Evolutionary conservation across 2,888 invertebrate genomes (phyloP), one percentile per base, ranked within the genome.

Genomic region (Agrotis exclamationis): DNA sequence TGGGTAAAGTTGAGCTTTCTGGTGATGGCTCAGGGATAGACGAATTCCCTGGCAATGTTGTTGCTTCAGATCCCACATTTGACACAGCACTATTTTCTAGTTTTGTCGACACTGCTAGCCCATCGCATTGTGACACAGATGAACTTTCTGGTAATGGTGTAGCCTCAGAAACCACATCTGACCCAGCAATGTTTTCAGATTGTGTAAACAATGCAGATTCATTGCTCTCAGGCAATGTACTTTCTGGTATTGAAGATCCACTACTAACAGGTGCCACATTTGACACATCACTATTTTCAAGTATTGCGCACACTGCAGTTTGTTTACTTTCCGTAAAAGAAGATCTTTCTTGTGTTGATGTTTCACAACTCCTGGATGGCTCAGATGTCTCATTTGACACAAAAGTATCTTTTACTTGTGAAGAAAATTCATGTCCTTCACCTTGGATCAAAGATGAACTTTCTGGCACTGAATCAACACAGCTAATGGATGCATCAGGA

Each of bases 181-280:
- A 59, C 51, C 13, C 45, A 24, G 16, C 22, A 45, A 22, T 47
- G n/a, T 51, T 22, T 59, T 70, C 72, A 14, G 14, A 13, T 59
- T 45, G 59, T 33, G 11, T 54, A 13, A 24, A 72, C 53, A 72
- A 47, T 57, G 59, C 69, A 39, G 70, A 18, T 24, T 72, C 62
- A 54, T 54, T 44, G 73, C 28, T 59, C 56, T 74, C 69, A 47
- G 74, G 54, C 28, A 70, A 69, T 69, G 87, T 88, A 87, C 87
- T 90, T 66, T 87, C 85, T 75, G 90, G 88, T 75, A 83, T 77
- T 80, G 79, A 75, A 64, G 86, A 80, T 77, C 86, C 84, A 86
- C 75, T 80, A 71, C 81, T 86, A 74, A 79, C 85, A 74, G 76
- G 53, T 76, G 28, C n/a, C 47, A 58, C n/a, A 54, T 76, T 59